Conservation (phyloP, 1,140 invertebrate species). For the Atopsyche davidsoni region DNA sequence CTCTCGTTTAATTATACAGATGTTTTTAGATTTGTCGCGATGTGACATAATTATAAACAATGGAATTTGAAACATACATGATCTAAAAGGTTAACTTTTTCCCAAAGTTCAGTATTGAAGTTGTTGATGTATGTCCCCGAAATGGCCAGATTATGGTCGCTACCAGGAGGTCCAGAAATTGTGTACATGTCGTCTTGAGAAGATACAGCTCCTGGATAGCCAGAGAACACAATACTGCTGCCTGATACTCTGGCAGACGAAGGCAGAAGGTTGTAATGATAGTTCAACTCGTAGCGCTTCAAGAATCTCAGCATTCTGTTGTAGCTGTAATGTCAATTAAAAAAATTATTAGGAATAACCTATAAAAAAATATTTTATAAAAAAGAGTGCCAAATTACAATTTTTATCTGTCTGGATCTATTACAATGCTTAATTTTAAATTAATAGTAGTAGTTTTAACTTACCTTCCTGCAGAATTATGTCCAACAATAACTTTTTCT, state of each 20-base stretch:
- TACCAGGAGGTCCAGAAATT: conserved; percentile 38
- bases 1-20: too few relatives aligned
- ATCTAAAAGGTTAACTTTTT: conserved; percentile 46
- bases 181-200: conserved; percentile 87
- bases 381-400: neutral
- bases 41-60: neutral
- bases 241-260: conserved; percentile 60
- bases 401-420: neutral
- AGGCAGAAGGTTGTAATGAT: conserved; percentile 54
- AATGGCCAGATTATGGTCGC: conserved; percentile 50
- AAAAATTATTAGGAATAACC: too few relatives aligned
- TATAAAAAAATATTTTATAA: conserved; percentile 4
- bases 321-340: conserved; percentile 51
- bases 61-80: conserved; percentile 43
- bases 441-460: conserved; percentile 4
- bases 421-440: too few relatives aligned
- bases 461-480: conserved; percentile 50
- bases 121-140: conserved; percentile 54
- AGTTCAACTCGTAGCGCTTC: conserved; percentile 84
- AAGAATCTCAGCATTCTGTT: conserved; percentile 81
- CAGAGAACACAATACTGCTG: conserved; percentile 68
- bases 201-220: conserved; percentile 80
- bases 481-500: conserved; percentile 45
- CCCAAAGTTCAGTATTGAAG: conserved; percentile 50
- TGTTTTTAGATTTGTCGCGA: too few relatives aligned